Percentiles rank a stretch among this genome's conserved stretches.
Evolutionary conservation across 2,888 invertebrate genomes (phyloP).

Genomic region (Standfussiana lucernea): DNA sequence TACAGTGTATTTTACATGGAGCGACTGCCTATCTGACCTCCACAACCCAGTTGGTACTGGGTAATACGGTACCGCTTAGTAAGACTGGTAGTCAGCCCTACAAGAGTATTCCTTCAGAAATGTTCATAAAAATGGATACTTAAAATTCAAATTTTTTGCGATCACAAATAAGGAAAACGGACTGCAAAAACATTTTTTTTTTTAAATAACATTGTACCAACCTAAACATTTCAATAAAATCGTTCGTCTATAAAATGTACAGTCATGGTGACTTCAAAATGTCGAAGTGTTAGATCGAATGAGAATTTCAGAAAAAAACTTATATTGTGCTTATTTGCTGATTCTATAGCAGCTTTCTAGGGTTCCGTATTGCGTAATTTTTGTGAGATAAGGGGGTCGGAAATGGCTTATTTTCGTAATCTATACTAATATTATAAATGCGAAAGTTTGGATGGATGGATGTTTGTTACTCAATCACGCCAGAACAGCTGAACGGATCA

Average conservation of each 20-base stretch:
- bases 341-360: neutral
- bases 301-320: conserved; percentile 21
- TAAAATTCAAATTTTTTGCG: neutral
- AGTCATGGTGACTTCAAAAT: conserved; percentile 21
- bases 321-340: conserved; percentile 5
- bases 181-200: neutral
- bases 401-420: neutral
- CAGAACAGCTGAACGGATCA: too few species aligned
- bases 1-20: too few species aligned
- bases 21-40: too few species aligned
- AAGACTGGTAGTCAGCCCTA: too few species aligned
- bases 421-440: too few species aligned
- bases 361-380: neutral
- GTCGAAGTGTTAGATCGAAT: neutral
- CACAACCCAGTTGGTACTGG: too few species aligned
- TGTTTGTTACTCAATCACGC: too few species aligned
- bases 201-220: neutral
- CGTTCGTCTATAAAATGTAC: neutral
- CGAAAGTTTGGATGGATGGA: too few species aligned
- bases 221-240: conserved; percentile 3
- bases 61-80: too few species aligned
- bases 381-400: neutral
- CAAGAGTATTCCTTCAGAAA: too few species aligned
- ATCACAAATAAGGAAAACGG: conserved; percentile 18
- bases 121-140: neutral